Base-by-base conservation (phyloP, 2,113 vertebrate species). In the Lamprotornis superbus region DNA sequence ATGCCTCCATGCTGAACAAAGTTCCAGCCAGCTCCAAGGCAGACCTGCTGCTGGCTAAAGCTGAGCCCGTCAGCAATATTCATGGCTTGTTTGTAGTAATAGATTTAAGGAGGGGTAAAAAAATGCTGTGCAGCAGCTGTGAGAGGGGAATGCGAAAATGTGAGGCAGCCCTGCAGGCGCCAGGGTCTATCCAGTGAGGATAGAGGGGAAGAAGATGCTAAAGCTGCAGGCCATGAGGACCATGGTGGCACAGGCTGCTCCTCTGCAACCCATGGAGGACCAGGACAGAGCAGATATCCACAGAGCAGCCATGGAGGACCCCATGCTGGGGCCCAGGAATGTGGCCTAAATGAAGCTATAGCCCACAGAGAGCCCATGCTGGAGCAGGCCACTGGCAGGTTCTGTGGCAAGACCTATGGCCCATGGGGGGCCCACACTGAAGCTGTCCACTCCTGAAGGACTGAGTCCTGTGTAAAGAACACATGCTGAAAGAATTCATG, bases 11-110 rank as follows among this genome's bases (percentile, higher is more conserved):
- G 15, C 57, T 4, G 2, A 23, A 27, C 8, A 31, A 28, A 46
- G 28, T 60, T 76, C 71, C 35, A 57, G 9, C 56, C 4, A 4
- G 28, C 31, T 71, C 31, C 28, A 28, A 44, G 63, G 44, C 1
- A 6, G 47, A 47, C 28, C 8, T 0, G 0, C 35, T 0, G 1
- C 63, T 81, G 73, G 25, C 68, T 55, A 37, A 84, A 65, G 13
- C 30, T 47, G 33, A 59, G 52, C 33, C 28, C 33, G 20, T 42
- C 25, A 28, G 57, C 44, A 25, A 3, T 42, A 8, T 39, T 46
- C 1, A 1, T 69, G 49, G n/a, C 35, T 46, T 4, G 2, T 33
- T 46, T 63, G 13, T 70, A 44, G 15, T 33, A 68, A 44, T 3
- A 15, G 22, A n/a, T 84, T 68, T 47, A 46, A 69, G 59, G 24